These are phyloP conservation scores for Pseudonaja textilis DNA, from an alignment of 2,113 vertebrate genomes.

Conservation along the genomic window DNA sequence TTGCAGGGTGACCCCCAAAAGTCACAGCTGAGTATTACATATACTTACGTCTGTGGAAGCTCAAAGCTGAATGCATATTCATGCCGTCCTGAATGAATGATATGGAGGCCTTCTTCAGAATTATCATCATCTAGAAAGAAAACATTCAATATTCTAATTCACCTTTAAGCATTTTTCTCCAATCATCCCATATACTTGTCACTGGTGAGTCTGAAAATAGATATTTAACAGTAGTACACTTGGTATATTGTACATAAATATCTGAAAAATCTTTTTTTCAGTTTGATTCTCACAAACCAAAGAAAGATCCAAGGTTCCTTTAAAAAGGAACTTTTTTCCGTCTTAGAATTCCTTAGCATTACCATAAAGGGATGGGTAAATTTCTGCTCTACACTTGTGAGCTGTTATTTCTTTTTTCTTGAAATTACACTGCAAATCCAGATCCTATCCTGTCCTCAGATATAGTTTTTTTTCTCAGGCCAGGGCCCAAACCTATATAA, in stretches of 20 bases:
- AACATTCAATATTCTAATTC: not conserved
- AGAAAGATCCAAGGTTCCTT: not conserved
- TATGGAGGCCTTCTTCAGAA: conserved; percentile 95
- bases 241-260: accelerated
- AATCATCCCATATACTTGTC: not conserved
- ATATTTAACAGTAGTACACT: not conserved
- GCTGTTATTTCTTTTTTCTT: not conserved
- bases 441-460: not conserved
- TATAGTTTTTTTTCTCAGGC: not conserved
- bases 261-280: not conserved
- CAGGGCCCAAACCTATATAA: not conserved
- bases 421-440: not conserved
- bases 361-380: not conserved
- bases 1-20: not conserved
- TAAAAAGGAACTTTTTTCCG: not conserved
- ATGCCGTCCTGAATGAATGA: conserved; percentile 95
- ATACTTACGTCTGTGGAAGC: conserved; percentile 98
- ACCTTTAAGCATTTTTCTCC: not conserved
- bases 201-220: not conserved
- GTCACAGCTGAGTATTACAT: not conserved
- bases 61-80: conserved; percentile 99
- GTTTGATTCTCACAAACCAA: not conserved
- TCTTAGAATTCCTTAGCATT: accelerated
- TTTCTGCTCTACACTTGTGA: not conserved
- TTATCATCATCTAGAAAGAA: conserved; percentile 89